Conservation (phyloP, 2,797 vertebrate genomes). For the Prionace glauca region DNA sequence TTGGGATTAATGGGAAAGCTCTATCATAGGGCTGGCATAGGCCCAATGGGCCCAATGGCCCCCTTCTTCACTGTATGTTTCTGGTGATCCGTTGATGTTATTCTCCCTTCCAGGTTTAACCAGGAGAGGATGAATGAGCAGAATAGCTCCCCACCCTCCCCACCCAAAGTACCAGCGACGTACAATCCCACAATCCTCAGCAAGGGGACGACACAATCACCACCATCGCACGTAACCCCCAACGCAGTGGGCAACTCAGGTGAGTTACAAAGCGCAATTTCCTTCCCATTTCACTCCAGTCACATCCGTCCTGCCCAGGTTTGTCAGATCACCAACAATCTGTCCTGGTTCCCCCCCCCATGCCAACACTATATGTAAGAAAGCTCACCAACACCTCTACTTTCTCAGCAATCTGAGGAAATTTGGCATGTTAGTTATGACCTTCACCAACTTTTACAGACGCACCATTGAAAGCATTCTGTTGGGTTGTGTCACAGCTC, state of each 20-base stretch:
- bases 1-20: neutral
- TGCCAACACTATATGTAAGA: no score
- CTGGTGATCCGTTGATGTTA: neutral
- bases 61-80: neutral
- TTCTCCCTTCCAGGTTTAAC: neutral
- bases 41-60: neutral
- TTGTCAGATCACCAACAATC: no score
- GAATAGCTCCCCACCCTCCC: no score
- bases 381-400: no score
- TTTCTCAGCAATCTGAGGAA: no score
- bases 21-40: neutral
- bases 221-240: no score
- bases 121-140: slow-evolving; percentile 16
- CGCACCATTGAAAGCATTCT: no score
- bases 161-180: neutral
- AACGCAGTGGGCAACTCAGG: accelerated
- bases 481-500: no score
- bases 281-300: neutral
- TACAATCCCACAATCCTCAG: neutral
- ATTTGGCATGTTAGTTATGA: no score
- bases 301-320: no score
- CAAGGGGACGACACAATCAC: accelerated
- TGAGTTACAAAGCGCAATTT: neutral
- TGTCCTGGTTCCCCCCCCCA: neutral
- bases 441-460: no score